These are phyloP conservation scores for Marmota monax DNA, from an alignment of 2,113 vertebrate species.

Conservation along the genomic window DNA sequence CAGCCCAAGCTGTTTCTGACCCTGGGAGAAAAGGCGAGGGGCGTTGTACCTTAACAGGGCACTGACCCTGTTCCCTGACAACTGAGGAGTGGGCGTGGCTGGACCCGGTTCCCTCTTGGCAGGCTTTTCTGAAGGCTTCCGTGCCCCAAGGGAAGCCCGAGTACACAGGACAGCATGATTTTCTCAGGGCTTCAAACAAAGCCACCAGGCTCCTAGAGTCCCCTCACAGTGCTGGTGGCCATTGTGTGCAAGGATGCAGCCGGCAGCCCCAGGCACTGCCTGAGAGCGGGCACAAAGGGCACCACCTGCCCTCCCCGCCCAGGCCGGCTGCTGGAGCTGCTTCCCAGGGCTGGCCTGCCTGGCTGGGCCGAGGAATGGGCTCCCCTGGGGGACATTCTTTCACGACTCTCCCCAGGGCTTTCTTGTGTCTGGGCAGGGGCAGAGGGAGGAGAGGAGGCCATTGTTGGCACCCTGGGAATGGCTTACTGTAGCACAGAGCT, in stretches of 20 bases:
- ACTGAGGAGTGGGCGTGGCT: background rate
- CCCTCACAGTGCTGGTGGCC: background rate
- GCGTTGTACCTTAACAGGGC: background rate
- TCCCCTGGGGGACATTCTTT: constrained; percentile 52
- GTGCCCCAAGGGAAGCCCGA: background rate
- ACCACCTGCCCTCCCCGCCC: constrained; percentile 51
- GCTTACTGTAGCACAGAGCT: background rate
- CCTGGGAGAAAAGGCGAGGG: background rate
- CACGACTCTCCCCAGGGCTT: constrained; percentile 23
- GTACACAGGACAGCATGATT: background rate
- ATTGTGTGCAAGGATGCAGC: background rate
- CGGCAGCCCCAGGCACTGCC: background rate
- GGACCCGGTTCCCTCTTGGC: background rate
- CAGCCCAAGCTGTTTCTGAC: background rate
- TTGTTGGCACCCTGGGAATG: constrained; percentile 43
- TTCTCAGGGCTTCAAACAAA: constrained; percentile 69
- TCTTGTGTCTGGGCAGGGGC: constrained; percentile 8
- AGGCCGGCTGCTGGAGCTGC: background rate
- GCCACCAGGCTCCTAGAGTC: background rate
- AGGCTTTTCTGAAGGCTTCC: constrained; percentile 5
- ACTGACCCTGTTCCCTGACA: background rate
- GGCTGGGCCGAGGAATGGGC: background rate
- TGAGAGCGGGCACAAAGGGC: constrained; percentile 46
- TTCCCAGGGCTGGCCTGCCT: constrained; percentile 27
- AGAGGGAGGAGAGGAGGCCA: background rate